A percentile compares a stretch with the other conserved stretches of the same genome.
phyloP scores from a whole-genome alignment of 2,797 vertebrate genomes.

The Sebastes matsubarae region DNA sequence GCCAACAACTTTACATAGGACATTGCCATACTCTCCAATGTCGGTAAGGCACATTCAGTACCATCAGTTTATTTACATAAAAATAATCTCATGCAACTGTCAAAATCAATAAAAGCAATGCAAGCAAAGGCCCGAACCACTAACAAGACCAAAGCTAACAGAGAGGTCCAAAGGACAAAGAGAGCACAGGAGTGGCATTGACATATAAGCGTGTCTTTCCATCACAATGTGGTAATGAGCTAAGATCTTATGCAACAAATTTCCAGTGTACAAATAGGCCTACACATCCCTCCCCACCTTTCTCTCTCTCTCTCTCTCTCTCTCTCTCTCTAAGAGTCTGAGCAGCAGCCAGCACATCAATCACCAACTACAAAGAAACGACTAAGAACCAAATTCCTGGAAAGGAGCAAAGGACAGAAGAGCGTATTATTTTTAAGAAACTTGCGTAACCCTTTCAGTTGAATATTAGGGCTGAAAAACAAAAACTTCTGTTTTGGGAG shows the following conservation, averaged over 20 bases:
- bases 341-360: constrained; percentile 43
- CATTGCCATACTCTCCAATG: not conserved
- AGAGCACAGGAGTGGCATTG: not conserved
- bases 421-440: constrained; percentile 10
- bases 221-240: constrained; percentile 25
- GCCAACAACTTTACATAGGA: not conserved
- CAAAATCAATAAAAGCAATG: not conserved
- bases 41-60: not conserved
- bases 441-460: constrained; percentile 6
- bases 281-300: not conserved
- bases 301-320: not conserved
- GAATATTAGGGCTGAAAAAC: not conserved
- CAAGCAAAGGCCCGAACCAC: not conserved
- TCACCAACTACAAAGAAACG: constrained; percentile 36
- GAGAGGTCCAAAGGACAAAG: constrained; percentile 5
- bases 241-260: constrained; percentile 54
- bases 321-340: not conserved
- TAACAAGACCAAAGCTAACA: not conserved
- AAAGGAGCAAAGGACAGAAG: constrained; percentile 24
- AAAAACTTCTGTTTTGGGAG: not conserved
- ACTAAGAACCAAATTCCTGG: constrained; percentile 42
- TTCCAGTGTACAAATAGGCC: constrained; percentile 40
- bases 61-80: not conserved
- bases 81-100: not conserved
- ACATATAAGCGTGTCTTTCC: constrained; percentile 23